Percentiles rank a stretch among this genome's conserved stretches.
Conservation (phyloP, 2,888 invertebrate genomes). For the Orchesellides sinensis region DNA sequence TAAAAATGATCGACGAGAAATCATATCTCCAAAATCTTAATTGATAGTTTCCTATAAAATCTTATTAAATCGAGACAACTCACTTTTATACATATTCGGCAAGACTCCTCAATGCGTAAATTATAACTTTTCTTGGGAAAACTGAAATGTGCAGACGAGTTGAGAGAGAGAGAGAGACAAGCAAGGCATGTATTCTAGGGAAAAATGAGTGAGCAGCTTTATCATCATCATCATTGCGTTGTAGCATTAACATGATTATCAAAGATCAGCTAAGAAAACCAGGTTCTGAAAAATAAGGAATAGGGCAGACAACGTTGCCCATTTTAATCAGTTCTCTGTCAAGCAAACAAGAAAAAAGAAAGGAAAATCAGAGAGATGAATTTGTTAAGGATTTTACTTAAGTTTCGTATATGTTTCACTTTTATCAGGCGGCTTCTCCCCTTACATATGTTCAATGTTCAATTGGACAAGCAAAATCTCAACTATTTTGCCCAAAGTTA, state of each 20-base stretch:
- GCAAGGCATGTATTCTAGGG: background rate
- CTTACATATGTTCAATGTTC: too few relatives aligned
- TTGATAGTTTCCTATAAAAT: conserved; percentile 68
- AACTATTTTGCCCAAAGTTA: conserved; percentile 62
- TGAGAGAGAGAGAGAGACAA: too few relatives aligned
- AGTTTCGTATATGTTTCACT: too few relatives aligned
- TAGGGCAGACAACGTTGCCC: conserved; percentile 11
- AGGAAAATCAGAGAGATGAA: background rate
- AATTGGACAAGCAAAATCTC: too few relatives aligned
- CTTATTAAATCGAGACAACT: conserved; percentile 15
- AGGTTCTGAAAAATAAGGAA: background rate
- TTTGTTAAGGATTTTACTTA: too few relatives aligned
- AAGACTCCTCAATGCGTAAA: background rate
- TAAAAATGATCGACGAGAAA: conserved; percentile 21
- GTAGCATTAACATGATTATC: background rate
- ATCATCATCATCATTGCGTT: background rate
- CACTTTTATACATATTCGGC: conserved; percentile 35
- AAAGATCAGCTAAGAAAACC: conserved; percentile 1
- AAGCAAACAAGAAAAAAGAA: background rate
- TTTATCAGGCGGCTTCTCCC: background rate
- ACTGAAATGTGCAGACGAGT: conserved; percentile 9
- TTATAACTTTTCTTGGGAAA: background rate
- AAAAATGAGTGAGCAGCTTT: background rate
- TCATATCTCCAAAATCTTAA: conserved; percentile 67
- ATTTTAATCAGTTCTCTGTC: conserved; percentile 21